Base-by-base conservation (phyloP, 2,888 invertebrate species). In the Sympetrum striolatum region DNA sequence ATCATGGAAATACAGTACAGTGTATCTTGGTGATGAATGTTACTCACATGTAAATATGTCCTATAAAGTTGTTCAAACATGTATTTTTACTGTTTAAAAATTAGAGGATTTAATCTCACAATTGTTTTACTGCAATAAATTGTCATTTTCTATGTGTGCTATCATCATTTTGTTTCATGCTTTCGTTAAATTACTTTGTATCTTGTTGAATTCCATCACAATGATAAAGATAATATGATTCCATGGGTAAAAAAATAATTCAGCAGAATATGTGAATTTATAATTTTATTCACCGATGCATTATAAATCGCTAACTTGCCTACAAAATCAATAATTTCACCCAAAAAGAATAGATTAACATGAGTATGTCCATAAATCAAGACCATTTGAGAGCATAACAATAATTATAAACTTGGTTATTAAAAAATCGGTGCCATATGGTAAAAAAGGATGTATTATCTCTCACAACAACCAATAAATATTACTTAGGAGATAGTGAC, bases 201-300 rank as follows among this genome's bases (percentile, higher is more conserved):
- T 73, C n/a, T 64, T 64, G 60, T 15, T 60, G 60, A 6, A 4
- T 18, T 60, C 60, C 2, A 6, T 5, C 39, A 60, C 18, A 22
- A 22, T 22, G 22, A 18, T 18, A 37, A 39, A 39, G 39, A 39
- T 80, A 14, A 5, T 44, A 48, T n/a, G n/a, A 14, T 15, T 25
- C 5, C 10, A 53, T 2, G 53, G 81, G 22, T 1, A 44, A n/a
- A 25, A 31, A n/a, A 22, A 25, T 2, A 25, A 81, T n/a, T 12
- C 25, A 48, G 18, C 35, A 60, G 12, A 18, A 37, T 86, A 86
- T n/a, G 86, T 60, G 86, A 86, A 86, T 82, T 60, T 22, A 86
- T 60, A 37, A 37, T 86, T 86, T 86, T 86, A 86, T 86, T 86
- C 86, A 86, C 86, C 60, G 37, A 86, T 86, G 86, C 86, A 86